These are phyloP conservation scores for Syrphus vitripennis DNA, from an alignment of 2,888 invertebrate species.

Conservation along the genomic window DNA sequence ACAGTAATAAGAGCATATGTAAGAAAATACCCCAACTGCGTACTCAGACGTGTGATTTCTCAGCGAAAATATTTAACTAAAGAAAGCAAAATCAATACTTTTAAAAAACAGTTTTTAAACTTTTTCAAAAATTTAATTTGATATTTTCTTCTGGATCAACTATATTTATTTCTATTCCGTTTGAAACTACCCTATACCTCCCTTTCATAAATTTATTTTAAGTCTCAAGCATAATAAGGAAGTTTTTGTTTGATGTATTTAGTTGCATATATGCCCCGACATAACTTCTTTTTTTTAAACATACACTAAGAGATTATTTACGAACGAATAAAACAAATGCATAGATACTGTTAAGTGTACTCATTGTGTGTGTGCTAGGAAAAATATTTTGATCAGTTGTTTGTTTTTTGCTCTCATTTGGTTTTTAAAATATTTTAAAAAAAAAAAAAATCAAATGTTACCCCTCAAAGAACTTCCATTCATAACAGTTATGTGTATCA, in stretches of 20 bases:
- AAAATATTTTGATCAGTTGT: constrained; percentile 40
- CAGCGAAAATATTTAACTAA: too few species aligned
- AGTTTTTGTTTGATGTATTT: constrained; percentile 32
- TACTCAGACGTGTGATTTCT: too few species aligned
- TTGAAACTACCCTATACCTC: background rate
- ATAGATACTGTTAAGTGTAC: constrained; percentile 21
- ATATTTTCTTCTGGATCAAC: background rate
- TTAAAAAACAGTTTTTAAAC: too few species aligned
- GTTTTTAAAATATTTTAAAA: background rate
- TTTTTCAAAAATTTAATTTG: too few species aligned
- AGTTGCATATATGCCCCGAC: background rate
- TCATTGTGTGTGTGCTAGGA: background rate
- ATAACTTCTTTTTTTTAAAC: background rate
- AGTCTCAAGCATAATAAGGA: constrained; percentile 63
- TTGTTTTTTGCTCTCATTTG: constrained; percentile 32
- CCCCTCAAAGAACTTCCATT: constrained; percentile 38
- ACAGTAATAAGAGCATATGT: too few species aligned
- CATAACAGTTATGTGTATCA: constrained; percentile 89
- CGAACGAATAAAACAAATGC: background rate
- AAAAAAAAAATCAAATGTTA: constrained; percentile 16
- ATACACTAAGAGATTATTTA: background rate
- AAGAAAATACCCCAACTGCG: too few species aligned
- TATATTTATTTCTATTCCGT: background rate
- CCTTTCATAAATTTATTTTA: constrained; percentile 8
- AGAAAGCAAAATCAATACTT: too few species aligned